These are phyloP conservation scores for Yponomeuta cagnagella DNA, from an alignment of 2,888 invertebrate species.

Conservation along the genomic window DNA sequence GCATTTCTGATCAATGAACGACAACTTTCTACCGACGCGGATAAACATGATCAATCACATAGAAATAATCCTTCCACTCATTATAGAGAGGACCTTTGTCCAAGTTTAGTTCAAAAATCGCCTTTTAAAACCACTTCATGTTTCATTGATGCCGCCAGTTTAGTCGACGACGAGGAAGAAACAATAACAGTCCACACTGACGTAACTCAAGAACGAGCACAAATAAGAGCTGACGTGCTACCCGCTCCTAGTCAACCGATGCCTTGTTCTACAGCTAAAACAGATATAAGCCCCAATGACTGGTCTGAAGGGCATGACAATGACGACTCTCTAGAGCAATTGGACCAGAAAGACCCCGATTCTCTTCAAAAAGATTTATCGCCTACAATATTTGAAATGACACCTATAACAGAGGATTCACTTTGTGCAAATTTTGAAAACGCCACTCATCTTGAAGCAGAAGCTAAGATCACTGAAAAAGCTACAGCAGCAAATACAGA, in stretches of 20 bases:
- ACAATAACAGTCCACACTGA: constrained; percentile 28
- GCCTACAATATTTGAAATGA: constrained; percentile 58
- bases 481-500: not conserved
- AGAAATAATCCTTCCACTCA: constrained; percentile 25
- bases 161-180: constrained; percentile 81
- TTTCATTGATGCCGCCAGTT: constrained; percentile 86
- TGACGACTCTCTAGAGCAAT: constrained; percentile 60
- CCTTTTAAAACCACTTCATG: constrained; percentile 65
- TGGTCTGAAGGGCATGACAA: constrained; percentile 58
- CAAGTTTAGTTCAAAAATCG: constrained; percentile 35
- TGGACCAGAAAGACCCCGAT: constrained; percentile 46
- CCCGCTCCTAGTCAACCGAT: constrained; percentile 44
- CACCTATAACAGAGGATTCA: constrained; percentile 51
- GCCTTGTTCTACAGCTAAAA: constrained; percentile 44
- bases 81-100: constrained; percentile 53
- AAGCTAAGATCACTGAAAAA: constrained; percentile 9
- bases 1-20: constrained; percentile 58
- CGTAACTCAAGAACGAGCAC: constrained; percentile 20
- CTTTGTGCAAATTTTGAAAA: constrained; percentile 38
- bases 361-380: constrained; percentile 53
- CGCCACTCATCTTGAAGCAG: not conserved
- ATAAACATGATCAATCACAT: constrained; percentile 29
- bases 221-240: constrained; percentile 26
- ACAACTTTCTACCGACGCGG: constrained; percentile 30
- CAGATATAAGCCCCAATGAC: constrained; percentile 48